These are phyloP conservation scores for Akabosia matsudoensis DNA, from an alignment of 1,140 invertebrate genomes.

Conservation along the genomic window DNA sequence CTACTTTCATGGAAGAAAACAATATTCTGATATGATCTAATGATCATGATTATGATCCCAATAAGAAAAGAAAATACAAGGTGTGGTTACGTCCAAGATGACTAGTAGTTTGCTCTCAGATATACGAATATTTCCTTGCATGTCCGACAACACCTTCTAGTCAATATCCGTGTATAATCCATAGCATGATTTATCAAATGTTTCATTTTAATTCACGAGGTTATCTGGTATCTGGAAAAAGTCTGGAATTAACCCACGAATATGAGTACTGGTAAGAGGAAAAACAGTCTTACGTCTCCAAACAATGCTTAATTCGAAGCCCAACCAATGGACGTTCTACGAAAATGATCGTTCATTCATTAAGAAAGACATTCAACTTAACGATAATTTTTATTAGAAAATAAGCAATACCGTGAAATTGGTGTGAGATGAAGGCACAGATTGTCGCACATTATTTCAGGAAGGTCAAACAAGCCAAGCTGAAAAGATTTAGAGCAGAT, in stretches of 20 bases:
- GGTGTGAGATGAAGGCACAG: neutral
- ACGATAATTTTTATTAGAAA: neutral
- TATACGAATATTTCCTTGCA: too few relatives aligned
- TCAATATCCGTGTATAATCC: neutral
- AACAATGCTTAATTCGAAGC: too few relatives aligned
- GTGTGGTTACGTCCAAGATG: too few relatives aligned
- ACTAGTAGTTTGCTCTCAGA: too few relatives aligned
- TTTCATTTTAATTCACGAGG: too few relatives aligned
- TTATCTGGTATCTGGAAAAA: too few relatives aligned
- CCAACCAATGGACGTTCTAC: too few relatives aligned
- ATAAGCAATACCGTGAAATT: neutral
- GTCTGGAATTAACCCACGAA: too few relatives aligned
- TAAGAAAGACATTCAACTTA: neutral
- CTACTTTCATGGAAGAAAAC: neutral
- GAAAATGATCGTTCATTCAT: too few relatives aligned
- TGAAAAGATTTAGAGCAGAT: neutral
- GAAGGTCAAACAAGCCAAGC: neutral
- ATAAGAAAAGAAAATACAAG: constrained; percentile 1
- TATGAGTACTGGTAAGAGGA: too few relatives aligned
- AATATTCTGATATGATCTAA: constrained; percentile 12
- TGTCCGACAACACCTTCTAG: neutral
- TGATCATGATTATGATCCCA: neutral
- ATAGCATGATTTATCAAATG: too few relatives aligned
- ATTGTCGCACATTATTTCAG: neutral
- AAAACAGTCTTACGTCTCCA: too few relatives aligned